phyloP scores from a whole-genome alignment of 2,113 vertebrate species.

The Burhinus bistriatus region DNA sequence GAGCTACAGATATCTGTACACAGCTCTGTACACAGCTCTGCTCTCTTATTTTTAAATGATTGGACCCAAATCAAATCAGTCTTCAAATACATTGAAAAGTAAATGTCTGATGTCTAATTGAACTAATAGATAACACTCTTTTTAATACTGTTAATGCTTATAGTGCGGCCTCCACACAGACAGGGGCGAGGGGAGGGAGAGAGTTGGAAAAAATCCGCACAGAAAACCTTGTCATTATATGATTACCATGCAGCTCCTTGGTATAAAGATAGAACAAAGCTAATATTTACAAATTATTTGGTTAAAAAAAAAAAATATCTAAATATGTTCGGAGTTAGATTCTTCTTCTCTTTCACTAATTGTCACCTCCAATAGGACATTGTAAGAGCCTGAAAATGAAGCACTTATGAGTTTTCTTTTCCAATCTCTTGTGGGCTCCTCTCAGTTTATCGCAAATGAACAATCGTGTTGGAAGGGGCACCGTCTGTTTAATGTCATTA shows the following conservation, averaged over 20 bases:
- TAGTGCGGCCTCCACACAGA: constrained; percentile 27
- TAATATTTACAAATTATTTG: constrained; percentile 55
- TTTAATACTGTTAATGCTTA: constrained; percentile 65
- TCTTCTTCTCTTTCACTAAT: constrained; percentile 45
- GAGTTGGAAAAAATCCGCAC: neutral
- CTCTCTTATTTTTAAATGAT: constrained; percentile 76
- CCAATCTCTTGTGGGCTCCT: constrained; percentile 76
- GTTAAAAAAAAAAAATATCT: neutral
- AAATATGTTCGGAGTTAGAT: neutral
- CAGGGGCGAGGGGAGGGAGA: constrained; percentile 22
- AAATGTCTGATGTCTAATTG: constrained; percentile 77
- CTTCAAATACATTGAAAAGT: constrained; percentile 76
- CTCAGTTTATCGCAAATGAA: constrained; percentile 79
- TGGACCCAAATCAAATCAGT: constrained; percentile 76
- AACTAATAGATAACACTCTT: constrained; percentile 72
- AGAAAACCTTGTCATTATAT: constrained; percentile 53
- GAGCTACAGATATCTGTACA: constrained; percentile 74
- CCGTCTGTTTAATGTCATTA: constrained; percentile 84
- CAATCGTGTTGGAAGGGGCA: constrained; percentile 79
- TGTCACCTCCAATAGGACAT: constrained; percentile 65
- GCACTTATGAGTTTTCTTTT: constrained; percentile 74
- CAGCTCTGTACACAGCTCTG: constrained; percentile 64
- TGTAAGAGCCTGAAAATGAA: constrained; percentile 65
- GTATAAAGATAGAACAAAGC: constrained; percentile 43
- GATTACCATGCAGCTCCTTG: constrained; percentile 38